Conservation (phyloP, 2,113 vertebrate species). For the Otis tarda region DNA sequence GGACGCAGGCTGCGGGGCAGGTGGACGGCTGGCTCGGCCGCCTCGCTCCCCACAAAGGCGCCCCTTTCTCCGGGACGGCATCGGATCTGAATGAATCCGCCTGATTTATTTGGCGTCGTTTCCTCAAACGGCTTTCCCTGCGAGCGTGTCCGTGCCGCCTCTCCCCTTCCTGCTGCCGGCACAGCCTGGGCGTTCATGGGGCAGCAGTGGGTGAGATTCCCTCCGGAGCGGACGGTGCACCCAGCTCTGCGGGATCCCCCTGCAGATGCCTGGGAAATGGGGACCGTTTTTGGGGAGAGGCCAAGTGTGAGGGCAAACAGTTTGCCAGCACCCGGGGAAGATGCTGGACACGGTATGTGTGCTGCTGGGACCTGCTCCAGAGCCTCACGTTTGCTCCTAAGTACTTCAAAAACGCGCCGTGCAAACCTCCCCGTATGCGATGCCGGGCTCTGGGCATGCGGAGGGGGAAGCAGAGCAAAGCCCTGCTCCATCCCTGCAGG, state of each 20-base stretch:
- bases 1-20: conserved; percentile 4
- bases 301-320: accelerated
- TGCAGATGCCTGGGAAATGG: not conserved
- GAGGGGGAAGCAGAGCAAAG: not conserved
- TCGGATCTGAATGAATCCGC: conserved; percentile 1
- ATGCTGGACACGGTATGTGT: accelerated
- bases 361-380: not conserved
- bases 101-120: conserved; percentile 33
- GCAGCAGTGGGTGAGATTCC: accelerated
- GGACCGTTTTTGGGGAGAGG: not conserved
- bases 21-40: conserved; percentile 31
- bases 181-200: accelerated
- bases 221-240: accelerated
- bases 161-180: not conserved
- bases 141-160: not conserved
- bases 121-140: not conserved
- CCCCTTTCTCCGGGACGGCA: not conserved
- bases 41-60: conserved; percentile 6
- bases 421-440: accelerated
- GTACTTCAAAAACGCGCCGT: accelerated
- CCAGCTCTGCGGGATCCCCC: not conserved
- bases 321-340: accelerated
- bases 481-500: not conserved
- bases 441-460: accelerated
- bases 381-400: accelerated